Conservation (phyloP, 1,140 invertebrate species). For the Oncopeltus fasciatus region DNA sequence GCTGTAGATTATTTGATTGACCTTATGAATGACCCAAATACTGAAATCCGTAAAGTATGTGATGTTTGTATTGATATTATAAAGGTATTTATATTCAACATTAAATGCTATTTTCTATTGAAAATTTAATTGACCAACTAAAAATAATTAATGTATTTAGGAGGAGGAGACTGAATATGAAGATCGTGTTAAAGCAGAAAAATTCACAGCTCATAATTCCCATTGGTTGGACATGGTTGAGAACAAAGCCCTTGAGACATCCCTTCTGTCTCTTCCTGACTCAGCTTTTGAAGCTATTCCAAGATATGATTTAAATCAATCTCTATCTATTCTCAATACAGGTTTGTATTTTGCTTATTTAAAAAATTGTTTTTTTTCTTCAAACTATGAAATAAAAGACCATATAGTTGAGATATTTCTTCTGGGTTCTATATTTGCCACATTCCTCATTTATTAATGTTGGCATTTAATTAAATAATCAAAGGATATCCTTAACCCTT, state of each 20-base stretch:
- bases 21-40: constrained; percentile 93
- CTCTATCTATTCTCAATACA: constrained; percentile 47
- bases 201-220: constrained; percentile 90
- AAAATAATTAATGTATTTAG: constrained; percentile 29
- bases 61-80: constrained; percentile 85
- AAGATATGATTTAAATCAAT: constrained; percentile 55
- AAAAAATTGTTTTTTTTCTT: too few relatives aligned
- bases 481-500: too few relatives aligned
- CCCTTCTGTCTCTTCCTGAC: constrained; percentile 39
- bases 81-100: constrained; percentile 42
- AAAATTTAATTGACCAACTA: neutral
- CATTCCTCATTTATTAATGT: too few relatives aligned
- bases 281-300: constrained; percentile 45
- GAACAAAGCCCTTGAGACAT: constrained; percentile 37
- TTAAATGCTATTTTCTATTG: neutral
- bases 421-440: too few relatives aligned
- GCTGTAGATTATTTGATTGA: constrained; percentile 84
- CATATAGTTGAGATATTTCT: too few relatives aligned
- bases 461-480: too few relatives aligned
- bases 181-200: constrained; percentile 79
- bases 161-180: constrained; percentile 83
- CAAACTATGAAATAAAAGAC: too few relatives aligned
- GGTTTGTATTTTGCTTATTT: constrained; percentile 33
- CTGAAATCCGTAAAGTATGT: constrained; percentile 79
- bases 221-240: constrained; percentile 96